Evolutionary conservation across 2,888 invertebrate species (phyloP).

Genomic region (Lordiphosa andalusiaca): DNA sequence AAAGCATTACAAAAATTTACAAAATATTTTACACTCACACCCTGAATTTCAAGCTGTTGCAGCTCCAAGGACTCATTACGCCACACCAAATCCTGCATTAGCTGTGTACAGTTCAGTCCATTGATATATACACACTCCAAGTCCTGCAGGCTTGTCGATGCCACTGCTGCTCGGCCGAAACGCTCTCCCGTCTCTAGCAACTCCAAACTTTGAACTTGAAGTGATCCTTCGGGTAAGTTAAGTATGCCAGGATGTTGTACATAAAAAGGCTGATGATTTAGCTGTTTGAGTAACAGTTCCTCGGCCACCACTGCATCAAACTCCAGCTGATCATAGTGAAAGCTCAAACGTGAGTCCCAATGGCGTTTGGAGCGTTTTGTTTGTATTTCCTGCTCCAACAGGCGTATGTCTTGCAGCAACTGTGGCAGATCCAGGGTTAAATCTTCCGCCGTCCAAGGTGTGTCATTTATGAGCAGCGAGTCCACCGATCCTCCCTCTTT

Average conservation of each 20-base stretch:
- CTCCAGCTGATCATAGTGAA: slow-evolving; percentile 58
- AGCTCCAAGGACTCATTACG: slow-evolving; percentile 79
- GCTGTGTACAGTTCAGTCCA: slow-evolving; percentile 80
- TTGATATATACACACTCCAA: slow-evolving; percentile 80
- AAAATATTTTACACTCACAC: slow-evolving; percentile 78
- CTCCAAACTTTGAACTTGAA: slow-evolving; percentile 60
- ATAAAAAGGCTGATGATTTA: slow-evolving; percentile 74
- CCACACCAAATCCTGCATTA: slow-evolving; percentile 80
- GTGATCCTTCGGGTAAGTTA: slow-evolving; percentile 54
- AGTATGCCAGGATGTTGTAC: slow-evolving; percentile 62
- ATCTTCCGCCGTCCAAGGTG: slow-evolving; percentile 70
- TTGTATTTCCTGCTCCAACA: slow-evolving; percentile 50
- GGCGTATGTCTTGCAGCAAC: slow-evolving; percentile 62
- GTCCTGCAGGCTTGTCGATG: slow-evolving; percentile 21
- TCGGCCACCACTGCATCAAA: slow-evolving; percentile 67
- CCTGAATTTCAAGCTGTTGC: slow-evolving; percentile 79
- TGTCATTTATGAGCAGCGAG: slow-evolving; percentile 67
- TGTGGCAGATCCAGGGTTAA: slow-evolving; percentile 53
- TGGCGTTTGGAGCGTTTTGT: slow-evolving; percentile 46
- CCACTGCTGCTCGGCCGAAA: too few species aligned
- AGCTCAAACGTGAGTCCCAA: slow-evolving; percentile 30
- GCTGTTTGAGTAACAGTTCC: slow-evolving; percentile 66
- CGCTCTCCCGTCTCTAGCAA: slow-evolving; percentile 38
- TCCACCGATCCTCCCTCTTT: slow-evolving; percentile 57
- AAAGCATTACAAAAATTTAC: background rate